Base-by-base conservation (phyloP, 2,888 invertebrate genomes). In the Euzetes globulus region DNA sequence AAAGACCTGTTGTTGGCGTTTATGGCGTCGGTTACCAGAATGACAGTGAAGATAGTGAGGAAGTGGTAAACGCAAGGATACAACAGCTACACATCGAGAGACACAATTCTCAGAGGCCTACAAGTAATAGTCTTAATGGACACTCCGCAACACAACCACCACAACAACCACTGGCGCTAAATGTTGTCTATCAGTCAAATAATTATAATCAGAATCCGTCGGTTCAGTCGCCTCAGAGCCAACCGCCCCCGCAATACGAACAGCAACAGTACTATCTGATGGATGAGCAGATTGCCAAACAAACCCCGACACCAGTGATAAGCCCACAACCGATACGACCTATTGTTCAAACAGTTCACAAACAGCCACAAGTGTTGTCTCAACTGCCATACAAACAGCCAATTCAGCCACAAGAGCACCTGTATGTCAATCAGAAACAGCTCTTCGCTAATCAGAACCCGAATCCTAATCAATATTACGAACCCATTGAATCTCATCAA, bases 261-360 rank as follows among this genome's bases (percentile, higher is more conserved):
- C 81, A 88, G 90, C 77, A 87, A 87, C 37, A 87, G 85, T 77
- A 85, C 88, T 73, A 88, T 89, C 76, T 90, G 91, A 88, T 87
- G 78, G 79, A 80, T 33, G 70, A 76, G 45, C 52, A 60, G 25
- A 63, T 70, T 68, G 68, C 27, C 27, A 63, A 65, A 55, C 74
- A 71, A 15, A 74, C 41, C 22, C 37, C 9, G 27, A 74, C 25
- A 71, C 71, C 37, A 71, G 58, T 71, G 55, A 71, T n/a, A 74
- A 74, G 71, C 45, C 74, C 50, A 45, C 70, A 71, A 71, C 74
- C 71, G 13, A 41, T 45, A 2, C n/a, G 68, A 68, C 41, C 50
- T 7, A 71, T 52, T 33, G 22, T 60, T 17, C 60, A 73, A 19
- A 70, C 68, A 29, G 45, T 63, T 19, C 70, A 68, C 9, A 41